Percentiles rank a stretch among this genome's conserved stretches.
Evolutionary conservation across 2,113 vertebrate species (phyloP).

Genomic region (Microtus pennsylvanicus): DNA sequence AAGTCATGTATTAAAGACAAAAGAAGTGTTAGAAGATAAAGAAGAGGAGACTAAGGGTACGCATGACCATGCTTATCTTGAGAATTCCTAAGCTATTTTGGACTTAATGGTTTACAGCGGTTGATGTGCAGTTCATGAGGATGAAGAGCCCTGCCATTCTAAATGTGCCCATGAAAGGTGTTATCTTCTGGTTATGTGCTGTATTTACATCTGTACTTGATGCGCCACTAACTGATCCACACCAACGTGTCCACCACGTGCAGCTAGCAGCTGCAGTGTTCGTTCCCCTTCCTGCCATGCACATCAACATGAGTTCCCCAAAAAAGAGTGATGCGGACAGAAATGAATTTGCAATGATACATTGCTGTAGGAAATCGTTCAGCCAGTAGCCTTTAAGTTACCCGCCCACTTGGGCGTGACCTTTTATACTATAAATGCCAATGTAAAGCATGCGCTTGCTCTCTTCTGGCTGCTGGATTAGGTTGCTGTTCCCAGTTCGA

Average conservation of each 20-base stretch:
- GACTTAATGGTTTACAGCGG: not conserved
- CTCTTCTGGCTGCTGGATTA: too few relatives aligned
- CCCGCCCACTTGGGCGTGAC: too few relatives aligned
- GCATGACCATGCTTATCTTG: not conserved
- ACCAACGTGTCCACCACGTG: constrained; percentile 96
- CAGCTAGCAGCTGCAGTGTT: constrained; percentile 97
- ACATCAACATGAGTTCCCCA: constrained; percentile 97
- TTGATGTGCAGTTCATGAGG: not conserved
- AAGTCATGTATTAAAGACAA: not conserved
- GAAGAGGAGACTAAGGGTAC: not conserved
- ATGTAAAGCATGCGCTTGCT: too few relatives aligned
- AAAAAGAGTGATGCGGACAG: constrained; percentile 50
- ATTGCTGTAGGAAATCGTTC: too few relatives aligned
- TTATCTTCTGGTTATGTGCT: constrained; percentile 98
- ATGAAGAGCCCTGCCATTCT: constrained; percentile 91
- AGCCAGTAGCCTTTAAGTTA: too few relatives aligned
- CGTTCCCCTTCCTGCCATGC: constrained; percentile 96
- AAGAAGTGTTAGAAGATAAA: not conserved
- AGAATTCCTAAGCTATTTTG: not conserved
- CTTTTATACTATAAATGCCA: too few relatives aligned
- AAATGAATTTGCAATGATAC: constrained; percentile 12
- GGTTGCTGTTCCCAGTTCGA: too few relatives aligned
- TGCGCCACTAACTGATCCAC: constrained; percentile 97
- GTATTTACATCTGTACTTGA: constrained; percentile 96
- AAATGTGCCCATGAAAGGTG: constrained; percentile 98